Conservation (phyloP, 2,113 vertebrate genomes). For the Pseudois nayaur region DNA sequence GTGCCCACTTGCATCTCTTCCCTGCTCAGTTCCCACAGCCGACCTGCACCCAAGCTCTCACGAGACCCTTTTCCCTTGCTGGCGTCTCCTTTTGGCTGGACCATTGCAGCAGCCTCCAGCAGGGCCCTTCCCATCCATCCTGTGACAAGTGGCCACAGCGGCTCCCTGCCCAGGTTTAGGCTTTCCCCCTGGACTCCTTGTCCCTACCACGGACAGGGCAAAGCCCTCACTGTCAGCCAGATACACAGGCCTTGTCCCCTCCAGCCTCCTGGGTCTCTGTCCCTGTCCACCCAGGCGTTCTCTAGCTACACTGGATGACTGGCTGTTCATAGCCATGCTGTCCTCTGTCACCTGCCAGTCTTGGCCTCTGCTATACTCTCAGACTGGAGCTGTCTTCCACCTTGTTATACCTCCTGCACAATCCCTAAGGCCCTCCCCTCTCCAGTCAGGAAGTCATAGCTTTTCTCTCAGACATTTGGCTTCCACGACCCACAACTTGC, state of each 20-base stretch:
- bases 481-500: not conserved
- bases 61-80: not conserved
- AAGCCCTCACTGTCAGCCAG: not conserved
- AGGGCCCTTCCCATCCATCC: not conserved
- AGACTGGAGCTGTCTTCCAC: not conserved
- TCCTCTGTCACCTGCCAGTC: not conserved
- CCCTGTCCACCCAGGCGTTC: not conserved
- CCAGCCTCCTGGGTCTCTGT: not conserved
- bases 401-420: not conserved
- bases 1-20: not conserved
- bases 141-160: not conserved
- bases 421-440: not conserved
- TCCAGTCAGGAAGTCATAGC: not conserved
- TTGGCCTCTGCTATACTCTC: not conserved
- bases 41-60: not conserved
- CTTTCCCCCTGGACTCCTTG: not conserved
- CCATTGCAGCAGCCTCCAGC: not conserved
- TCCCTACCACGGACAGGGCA: not conserved
- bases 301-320: not conserved
- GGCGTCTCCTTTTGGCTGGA: not conserved
- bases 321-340: not conserved
- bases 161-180: not conserved
- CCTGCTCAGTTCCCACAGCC: not conserved
- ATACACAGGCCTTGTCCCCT: not conserved
- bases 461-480: not conserved